Evolutionary conservation across 2,113 vertebrate species (phyloP).

Genomic region (Protomyctophum bolini): DNA sequence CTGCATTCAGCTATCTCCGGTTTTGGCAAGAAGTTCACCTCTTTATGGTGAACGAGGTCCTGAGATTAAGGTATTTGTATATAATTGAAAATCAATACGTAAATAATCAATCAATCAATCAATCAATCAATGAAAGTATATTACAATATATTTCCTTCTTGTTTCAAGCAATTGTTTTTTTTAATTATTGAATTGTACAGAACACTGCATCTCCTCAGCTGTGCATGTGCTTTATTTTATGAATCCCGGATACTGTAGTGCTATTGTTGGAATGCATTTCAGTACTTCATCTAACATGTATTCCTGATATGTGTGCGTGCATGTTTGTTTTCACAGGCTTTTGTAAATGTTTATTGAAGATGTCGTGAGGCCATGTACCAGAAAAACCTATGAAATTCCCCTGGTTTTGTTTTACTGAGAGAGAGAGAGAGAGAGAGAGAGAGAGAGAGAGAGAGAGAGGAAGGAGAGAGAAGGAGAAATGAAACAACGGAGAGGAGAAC

Average conservation of each 20-base stretch:
- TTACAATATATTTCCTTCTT: too few species aligned
- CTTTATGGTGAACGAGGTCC: constrained; percentile 93
- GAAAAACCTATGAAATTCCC: constrained; percentile 91
- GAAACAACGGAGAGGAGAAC: constrained; percentile 72
- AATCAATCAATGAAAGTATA: too few species aligned
- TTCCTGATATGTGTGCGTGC: not conserved
- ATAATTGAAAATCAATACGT: too few species aligned
- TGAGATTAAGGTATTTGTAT: constrained; percentile 74
- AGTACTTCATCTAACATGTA: too few species aligned
- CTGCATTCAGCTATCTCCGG: constrained; percentile 87
- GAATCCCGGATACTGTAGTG: too few species aligned
- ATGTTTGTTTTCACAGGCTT: constrained; percentile 56
- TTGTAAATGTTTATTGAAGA: constrained; percentile 68
- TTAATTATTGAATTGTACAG: too few species aligned
- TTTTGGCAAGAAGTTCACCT: constrained; percentile 99
- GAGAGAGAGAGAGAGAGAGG: constrained; percentile 53
- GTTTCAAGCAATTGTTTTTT: too few species aligned
- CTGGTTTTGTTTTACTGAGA: constrained; percentile 61
- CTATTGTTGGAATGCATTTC: too few species aligned
- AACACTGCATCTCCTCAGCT: too few species aligned
- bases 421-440: constrained; percentile 42
- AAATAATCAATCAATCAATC: too few species aligned
- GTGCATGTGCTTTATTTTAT: too few species aligned
- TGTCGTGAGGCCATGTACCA: constrained; percentile 81
- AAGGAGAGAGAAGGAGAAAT: constrained; percentile 30